Conservation (phyloP, 2,888 invertebrate genomes). For the Melieria crassipennis region DNA sequence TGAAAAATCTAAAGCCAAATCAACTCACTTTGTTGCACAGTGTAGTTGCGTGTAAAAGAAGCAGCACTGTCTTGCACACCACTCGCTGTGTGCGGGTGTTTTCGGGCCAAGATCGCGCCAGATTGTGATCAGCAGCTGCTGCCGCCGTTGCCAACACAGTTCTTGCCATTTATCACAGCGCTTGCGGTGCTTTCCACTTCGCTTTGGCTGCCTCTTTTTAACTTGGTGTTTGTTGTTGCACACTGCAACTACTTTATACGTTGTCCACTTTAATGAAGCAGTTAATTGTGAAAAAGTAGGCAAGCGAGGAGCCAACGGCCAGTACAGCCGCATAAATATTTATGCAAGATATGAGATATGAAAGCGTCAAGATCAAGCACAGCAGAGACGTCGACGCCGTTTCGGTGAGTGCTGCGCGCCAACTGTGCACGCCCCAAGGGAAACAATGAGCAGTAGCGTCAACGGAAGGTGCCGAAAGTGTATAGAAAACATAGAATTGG, state of each 20-base stretch:
- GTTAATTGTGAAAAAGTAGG: not conserved
- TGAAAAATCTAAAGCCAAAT: not conserved
- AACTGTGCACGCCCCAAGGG: too few species aligned
- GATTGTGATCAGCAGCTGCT: not conserved
- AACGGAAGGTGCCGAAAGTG: too few species aligned
- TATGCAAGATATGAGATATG: conserved; percentile 14
- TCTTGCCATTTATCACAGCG: too few species aligned
- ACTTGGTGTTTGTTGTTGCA: not conserved
- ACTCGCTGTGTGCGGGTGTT: conserved; percentile 9
- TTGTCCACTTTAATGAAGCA: not conserved
- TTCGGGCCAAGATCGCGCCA: conserved; percentile 40
- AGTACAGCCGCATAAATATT: conserved; percentile 42
- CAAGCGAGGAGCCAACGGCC: conserved; percentile 51
- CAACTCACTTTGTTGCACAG: not conserved
- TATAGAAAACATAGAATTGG: too few species aligned
- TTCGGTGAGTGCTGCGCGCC: too few species aligned
- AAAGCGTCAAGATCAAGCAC: conserved; percentile 21
- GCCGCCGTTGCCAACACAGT: too few species aligned
- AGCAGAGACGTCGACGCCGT: not conserved
- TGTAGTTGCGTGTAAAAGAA: not conserved
- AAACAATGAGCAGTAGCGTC: too few species aligned
- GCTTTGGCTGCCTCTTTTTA: not conserved
- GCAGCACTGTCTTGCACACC: not conserved
- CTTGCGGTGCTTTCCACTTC: too few species aligned
- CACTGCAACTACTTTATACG: not conserved